Conservation (phyloP, 2,888 invertebrate species). For the Caenorhabditis wallacei region DNA sequence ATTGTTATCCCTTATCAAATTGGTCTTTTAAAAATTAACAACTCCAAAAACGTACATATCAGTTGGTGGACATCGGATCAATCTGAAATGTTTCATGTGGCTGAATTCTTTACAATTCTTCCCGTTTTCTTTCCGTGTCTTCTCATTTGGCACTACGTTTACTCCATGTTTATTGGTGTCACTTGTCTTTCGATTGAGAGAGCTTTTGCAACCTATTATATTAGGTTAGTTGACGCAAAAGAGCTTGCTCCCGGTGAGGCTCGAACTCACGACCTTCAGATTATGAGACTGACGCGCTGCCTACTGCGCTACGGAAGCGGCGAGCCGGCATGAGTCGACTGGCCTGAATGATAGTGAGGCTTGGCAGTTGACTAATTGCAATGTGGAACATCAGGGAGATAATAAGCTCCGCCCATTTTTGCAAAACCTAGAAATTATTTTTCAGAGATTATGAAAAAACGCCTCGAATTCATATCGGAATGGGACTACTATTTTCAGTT, state of each 20-base stretch:
- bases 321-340: not conserved
- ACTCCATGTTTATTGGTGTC: slow-evolving; percentile 55
- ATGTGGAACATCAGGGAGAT: not conserved
- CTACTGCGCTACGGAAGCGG: slow-evolving; percentile 87
- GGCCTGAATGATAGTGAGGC: not conserved
- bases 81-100: slow-evolving; percentile 23
- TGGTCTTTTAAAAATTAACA: slow-evolving; percentile 19
- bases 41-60: slow-evolving; percentile 16
- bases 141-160: slow-evolving; percentile 56
- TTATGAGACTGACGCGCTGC: slow-evolving; percentile 94
- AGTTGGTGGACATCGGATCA: slow-evolving; percentile 52
- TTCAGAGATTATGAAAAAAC: slow-evolving; percentile 50
- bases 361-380: not conserved
- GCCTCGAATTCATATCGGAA: slow-evolving; percentile 30
- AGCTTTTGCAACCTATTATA: slow-evolving; percentile 40
- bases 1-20: slow-evolving; percentile 43
- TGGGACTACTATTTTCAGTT: slow-evolving; percentile 8
- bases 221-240: slow-evolving; percentile 42
- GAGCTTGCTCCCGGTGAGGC: slow-evolving; percentile 87
- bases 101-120: slow-evolving; percentile 1
- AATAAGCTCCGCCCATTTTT: not conserved
- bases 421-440: not conserved
- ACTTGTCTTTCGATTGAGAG: slow-evolving; percentile 37
- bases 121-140: slow-evolving; percentile 32
- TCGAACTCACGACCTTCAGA: slow-evolving; percentile 96